Percentiles rank a stretch among this genome's conserved stretches.
phyloP scores from a whole-genome alignment of 2,113 vertebrate species.

The Perca fluviatilis region DNA sequence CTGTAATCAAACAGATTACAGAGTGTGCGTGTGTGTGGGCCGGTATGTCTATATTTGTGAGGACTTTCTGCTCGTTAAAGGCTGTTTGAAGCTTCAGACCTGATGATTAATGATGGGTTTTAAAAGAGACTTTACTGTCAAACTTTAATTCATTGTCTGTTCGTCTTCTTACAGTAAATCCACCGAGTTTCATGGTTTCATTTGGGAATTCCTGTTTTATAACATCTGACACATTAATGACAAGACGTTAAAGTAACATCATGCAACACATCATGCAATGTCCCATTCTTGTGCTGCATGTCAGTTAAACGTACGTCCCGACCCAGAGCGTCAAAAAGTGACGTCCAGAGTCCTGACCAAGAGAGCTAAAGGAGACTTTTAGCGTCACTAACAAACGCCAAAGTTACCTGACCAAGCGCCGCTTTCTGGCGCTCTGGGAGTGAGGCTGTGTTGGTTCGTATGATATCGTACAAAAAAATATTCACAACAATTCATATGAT shows the following conservation, averaged over 20 bases:
- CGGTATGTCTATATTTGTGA: slow-evolving; percentile 23
- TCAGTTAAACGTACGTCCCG: no score
- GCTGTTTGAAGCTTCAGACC: slow-evolving; percentile 19
- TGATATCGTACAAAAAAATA: no score
- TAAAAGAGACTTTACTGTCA: background rate
- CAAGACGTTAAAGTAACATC: background rate
- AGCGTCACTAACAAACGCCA: no score
- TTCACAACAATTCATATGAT: no score
- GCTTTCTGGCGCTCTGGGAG: no score
- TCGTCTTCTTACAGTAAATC: background rate
- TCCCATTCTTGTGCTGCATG: no score
- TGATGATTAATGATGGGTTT: slow-evolving; percentile 1
- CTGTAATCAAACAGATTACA: slow-evolving; percentile 67
- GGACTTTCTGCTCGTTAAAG: slow-evolving; percentile 22
- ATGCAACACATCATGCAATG: background rate
- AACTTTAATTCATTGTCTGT: background rate
- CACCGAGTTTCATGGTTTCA: background rate
- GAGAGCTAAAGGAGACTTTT: no score
- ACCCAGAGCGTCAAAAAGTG: no score
- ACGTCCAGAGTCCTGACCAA: no score
- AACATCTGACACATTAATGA: background rate
- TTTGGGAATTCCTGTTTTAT: background rate
- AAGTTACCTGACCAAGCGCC: no score
- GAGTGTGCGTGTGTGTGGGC: slow-evolving; percentile 27
- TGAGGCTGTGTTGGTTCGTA: no score